Base-by-base conservation (phyloP, 2,113 vertebrate genomes). In the Rhabdornis inornatus region DNA sequence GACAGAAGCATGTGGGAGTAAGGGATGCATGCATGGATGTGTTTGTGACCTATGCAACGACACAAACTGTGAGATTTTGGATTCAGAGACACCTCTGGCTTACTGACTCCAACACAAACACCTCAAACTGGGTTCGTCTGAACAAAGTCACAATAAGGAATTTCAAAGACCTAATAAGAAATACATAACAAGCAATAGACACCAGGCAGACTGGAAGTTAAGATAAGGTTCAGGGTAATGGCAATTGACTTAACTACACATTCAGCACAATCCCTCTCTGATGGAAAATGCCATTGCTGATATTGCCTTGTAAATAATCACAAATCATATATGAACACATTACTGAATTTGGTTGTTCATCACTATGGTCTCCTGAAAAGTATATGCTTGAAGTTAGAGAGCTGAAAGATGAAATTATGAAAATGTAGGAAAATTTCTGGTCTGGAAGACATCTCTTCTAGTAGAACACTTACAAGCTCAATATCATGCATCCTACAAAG, bases 1-100 rank as follows among this genome's bases (percentile, higher is more conserved):
- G 37, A 72, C 49, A 81, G 23, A 66, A 63, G 1, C 15, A 10
- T 2, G 31, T 0, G 1, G 10, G 11, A 30, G 7, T 10, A 52
- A 71, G 42, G 21, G 27, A 37, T 37, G 66, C 42, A 31, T 0
- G 3, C 47, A 37, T 21, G 16, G 21, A 44, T 33, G 25, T 20
- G 33, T 45, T 27, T 63, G 81, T 33, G 57, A 31, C 39, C 66
- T 37, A 13, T 1, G 0, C 20, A 42, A 64, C 8, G 40, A 42
- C 30, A 76, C 0, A 5, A 52, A 66, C 37, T n/a, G n/a, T n/a
- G n/a, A n/a, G n/a, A n/a, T n/a, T n/a, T n/a, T n/a, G n/a, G n/a
- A n/a, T n/a, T n/a, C n/a, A n/a, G n/a, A n/a, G n/a, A n/a, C n/a
- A n/a, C n/a, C n/a, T n/a, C n/a, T n/a, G n/a, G n/a, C n/a, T n/a